These are phyloP conservation scores for Dendrophyllia cribrosa DNA, from an alignment of 64 coral and sea anemone genomes.

Conservation along the genomic window DNA sequence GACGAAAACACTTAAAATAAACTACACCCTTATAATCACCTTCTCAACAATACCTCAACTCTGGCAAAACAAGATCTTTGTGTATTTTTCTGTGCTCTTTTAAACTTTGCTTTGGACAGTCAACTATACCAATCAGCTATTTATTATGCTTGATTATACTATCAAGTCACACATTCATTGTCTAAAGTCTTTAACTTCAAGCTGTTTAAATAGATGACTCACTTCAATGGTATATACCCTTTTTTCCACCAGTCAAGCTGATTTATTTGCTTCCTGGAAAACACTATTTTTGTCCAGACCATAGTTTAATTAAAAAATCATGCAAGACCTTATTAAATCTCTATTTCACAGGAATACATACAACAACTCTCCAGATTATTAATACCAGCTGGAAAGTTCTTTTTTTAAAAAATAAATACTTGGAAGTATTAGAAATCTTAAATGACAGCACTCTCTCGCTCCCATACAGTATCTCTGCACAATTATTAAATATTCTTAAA, in stretches of 20 bases:
- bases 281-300: neutral
- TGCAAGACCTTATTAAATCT: neutral
- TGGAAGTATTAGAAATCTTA: slow-evolving; percentile 15
- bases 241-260: too few species aligned
- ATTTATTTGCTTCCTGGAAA: neutral
- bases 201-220: too few species aligned
- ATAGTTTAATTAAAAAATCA: neutral
- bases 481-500: slow-evolving; percentile 63
- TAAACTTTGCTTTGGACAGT: neutral
- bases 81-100: neutral
- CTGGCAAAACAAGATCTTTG: neutral
- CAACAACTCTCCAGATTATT: slow-evolving; percentile 27
- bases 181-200: too few species aligned
- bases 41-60: neutral
- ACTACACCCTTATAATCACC: neutral
- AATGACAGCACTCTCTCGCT: slow-evolving; percentile 15
- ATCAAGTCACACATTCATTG: too few species aligned
- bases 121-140: neutral
- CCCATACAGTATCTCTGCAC: slow-evolving; percentile 38
- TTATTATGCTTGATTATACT: neutral
- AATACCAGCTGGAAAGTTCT: neutral
- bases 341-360: neutral
- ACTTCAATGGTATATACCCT: too few species aligned
- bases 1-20: neutral
- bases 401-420: slow-evolving; percentile 59